Conservation (phyloP, 1,140 invertebrate species). For the Diachasmimorpha longicaudata region DNA sequence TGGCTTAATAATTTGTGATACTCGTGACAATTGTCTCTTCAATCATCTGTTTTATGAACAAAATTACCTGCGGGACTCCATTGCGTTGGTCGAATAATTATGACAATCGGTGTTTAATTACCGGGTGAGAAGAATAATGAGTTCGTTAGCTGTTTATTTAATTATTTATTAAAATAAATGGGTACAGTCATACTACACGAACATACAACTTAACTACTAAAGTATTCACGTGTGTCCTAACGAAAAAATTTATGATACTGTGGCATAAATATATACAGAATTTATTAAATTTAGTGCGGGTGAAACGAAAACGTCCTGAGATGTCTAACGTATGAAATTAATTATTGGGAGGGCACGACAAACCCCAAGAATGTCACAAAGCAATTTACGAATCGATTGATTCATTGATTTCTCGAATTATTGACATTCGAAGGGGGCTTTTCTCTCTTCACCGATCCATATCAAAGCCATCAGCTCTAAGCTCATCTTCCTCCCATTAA, state of each 20-base stretch:
- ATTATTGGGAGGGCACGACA: slow-evolving; percentile 23
- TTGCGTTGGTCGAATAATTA: not conserved
- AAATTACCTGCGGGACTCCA: not conserved
- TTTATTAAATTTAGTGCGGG: slow-evolving; percentile 14
- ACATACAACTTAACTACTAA: slow-evolving; percentile 42
- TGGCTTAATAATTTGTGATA: too few relatives aligned
- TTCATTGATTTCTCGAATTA: not conserved
- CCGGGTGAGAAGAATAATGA: not conserved
- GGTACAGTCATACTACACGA: slow-evolving; percentile 39
- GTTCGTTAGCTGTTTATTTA: slow-evolving; percentile 9
- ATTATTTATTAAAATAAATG: slow-evolving; percentile 19
- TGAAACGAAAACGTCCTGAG: slow-evolving; percentile 40
- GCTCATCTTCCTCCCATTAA: slow-evolving; percentile 36
- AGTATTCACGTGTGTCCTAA: slow-evolving; percentile 4
- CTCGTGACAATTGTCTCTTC: too few relatives aligned
- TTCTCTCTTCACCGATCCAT: slow-evolving; percentile 18
- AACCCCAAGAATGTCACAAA: not conserved
- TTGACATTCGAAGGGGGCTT: not conserved
- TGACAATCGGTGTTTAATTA: not conserved
- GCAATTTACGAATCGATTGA: not conserved
- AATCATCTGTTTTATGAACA: too few relatives aligned
- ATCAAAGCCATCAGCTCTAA: slow-evolving; percentile 27
- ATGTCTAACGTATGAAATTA: slow-evolving; percentile 39
- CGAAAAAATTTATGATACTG: slow-evolving; percentile 23
- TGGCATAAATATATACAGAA: slow-evolving; percentile 43